A percentile compares a stretch with the other conserved stretches of the same genome.
Evolutionary conservation across 2,888 invertebrate species (phyloP).

Genomic region (Ophion ellenae): DNA sequence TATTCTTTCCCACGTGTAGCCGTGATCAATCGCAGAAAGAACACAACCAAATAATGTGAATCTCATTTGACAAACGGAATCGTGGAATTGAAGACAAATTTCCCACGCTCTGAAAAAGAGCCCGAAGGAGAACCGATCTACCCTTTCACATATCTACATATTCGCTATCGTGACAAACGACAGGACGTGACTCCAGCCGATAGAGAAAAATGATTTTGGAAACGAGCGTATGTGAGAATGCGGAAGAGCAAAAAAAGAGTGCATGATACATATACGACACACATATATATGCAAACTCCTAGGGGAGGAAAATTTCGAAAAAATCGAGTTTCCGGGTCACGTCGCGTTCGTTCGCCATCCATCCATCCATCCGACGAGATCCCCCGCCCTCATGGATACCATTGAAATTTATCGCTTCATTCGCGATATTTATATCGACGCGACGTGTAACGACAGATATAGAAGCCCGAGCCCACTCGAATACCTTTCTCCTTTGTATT

Average conservation of each 20-base stretch:
- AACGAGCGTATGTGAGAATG: constrained; percentile 42
- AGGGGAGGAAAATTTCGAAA: constrained; percentile 50
- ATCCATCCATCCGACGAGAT: constrained; percentile 68
- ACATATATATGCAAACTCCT: constrained; percentile 31
- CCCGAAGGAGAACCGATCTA: constrained; percentile 37
- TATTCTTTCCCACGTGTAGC: not conserved
- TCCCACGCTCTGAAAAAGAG: constrained; percentile 7
- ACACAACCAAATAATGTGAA: not conserved
- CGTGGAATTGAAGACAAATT: not conserved
- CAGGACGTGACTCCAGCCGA: constrained; percentile 54
- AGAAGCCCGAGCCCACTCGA: constrained; percentile 27
- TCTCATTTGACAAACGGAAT: constrained; percentile 14
- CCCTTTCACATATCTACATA: constrained; percentile 4
- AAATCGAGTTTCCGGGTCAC: constrained; percentile 67
- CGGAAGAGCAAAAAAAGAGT: constrained; percentile 30
- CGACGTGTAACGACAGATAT: constrained; percentile 59
- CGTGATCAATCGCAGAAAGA: not conserved
- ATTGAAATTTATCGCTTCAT: constrained; percentile 69
- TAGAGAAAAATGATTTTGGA: constrained; percentile 63
- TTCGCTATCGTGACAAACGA: constrained; percentile 56
- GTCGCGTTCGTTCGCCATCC: constrained; percentile 67
- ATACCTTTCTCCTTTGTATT: not conserved
- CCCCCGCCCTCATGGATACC: constrained; percentile 62
- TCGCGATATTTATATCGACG: constrained; percentile 68
- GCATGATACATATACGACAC: constrained; percentile 37